Evolutionary conservation across 2,797 vertebrate species (phyloP).

Genomic region (Cercopithecus neglectus): DNA sequence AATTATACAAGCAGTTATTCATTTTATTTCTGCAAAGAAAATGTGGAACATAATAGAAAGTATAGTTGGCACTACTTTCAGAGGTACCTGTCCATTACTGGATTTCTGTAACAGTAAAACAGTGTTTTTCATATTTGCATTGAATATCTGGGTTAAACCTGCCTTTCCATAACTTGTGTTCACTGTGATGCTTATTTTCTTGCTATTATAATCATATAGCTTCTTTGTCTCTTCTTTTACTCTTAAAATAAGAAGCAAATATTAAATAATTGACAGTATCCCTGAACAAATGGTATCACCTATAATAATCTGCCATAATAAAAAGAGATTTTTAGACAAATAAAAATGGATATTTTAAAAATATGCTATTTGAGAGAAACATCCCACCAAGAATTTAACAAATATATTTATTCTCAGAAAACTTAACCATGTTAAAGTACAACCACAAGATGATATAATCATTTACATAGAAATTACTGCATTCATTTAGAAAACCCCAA

Average conservation of each 20-base stretch:
- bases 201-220: not conserved
- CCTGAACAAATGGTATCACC: not conserved
- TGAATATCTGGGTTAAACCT: not conserved
- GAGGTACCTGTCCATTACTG: not conserved
- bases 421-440: not conserved
- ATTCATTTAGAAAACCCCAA: conserved; percentile 54
- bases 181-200: not conserved
- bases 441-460: not conserved
- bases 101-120: not conserved
- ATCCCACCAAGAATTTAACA: not conserved
- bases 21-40: not conserved
- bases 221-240: not conserved
- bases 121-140: not conserved
- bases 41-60: not conserved
- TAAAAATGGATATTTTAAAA: not conserved
- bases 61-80: not conserved
- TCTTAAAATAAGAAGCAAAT: not conserved
- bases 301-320: not conserved
- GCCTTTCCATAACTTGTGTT: not conserved
- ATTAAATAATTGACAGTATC: not conserved
- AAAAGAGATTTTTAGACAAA: not conserved
- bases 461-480: conserved; percentile 40
- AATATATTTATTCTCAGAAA: not conserved
- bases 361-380: not conserved
- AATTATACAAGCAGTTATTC: not conserved